Evolutionary conservation across 2,888 invertebrate genomes (phyloP).

Genomic region (Plagiodera versicolora): DNA sequence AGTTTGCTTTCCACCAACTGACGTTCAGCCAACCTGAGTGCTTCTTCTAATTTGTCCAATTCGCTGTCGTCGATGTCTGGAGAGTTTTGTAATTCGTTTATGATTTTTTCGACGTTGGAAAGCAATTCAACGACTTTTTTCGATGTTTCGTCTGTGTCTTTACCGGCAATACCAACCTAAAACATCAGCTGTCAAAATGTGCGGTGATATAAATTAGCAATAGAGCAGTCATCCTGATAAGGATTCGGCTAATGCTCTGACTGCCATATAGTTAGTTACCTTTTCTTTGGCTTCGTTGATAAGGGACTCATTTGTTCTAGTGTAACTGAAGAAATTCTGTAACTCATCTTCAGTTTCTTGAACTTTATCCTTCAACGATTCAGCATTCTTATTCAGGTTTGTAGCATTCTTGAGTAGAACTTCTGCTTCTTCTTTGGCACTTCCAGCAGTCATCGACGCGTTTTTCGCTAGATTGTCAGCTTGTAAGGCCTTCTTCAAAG

Average conservation of each 20-base stretch:
- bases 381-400: slow-evolving; percentile 76
- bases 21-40: slow-evolving; percentile 69
- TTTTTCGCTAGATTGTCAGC: slow-evolving; percentile 78
- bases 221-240: neutral
- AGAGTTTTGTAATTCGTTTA: slow-evolving; percentile 73
- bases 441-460: slow-evolving; percentile 78
- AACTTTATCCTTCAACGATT: slow-evolving; percentile 69
- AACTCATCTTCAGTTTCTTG: slow-evolving; percentile 71
- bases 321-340: slow-evolving; percentile 65
- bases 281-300: slow-evolving; percentile 74
- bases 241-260: too few species aligned
- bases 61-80: slow-evolving; percentile 72
- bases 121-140: slow-evolving; percentile 81
- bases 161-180: slow-evolving; percentile 86
- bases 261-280: slow-evolving; percentile 52
- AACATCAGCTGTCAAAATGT: too few species aligned
- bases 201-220: neutral
- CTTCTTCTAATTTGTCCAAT: slow-evolving; percentile 63
- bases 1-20: slow-evolving; percentile 73
- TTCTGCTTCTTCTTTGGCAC: slow-evolving; percentile 75
- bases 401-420: slow-evolving; percentile 75
- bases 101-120: slow-evolving; percentile 75
- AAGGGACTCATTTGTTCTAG: slow-evolving; percentile 68
- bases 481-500: slow-evolving; percentile 70
- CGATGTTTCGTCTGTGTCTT: slow-evolving; percentile 77